These are phyloP conservation scores for Mormyrus hasselquistii DNA, from an alignment of 2,797 vertebrate species.

Conservation along the genomic window DNA sequence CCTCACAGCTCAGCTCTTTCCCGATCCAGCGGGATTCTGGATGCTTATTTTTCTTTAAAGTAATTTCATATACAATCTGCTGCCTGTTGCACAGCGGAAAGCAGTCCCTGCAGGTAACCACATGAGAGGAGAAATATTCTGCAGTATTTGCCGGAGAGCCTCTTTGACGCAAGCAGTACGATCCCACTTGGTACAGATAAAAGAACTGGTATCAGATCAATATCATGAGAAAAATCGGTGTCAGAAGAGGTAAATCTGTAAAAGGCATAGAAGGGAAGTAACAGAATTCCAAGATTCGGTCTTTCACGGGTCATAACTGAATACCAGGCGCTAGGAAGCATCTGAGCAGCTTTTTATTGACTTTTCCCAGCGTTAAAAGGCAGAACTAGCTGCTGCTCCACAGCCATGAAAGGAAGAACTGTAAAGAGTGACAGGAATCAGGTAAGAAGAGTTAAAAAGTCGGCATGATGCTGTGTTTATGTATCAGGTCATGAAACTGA, in stretches of 20 bases:
- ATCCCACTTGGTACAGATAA: background rate
- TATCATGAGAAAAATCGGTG: background rate
- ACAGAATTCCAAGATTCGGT: background rate
- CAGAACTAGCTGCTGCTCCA: constrained; percentile 21
- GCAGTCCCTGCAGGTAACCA: background rate
- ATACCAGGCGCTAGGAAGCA: background rate
- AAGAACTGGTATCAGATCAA: background rate
- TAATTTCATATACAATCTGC: background rate
- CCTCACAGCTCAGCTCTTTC: background rate
- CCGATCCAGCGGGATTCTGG: background rate
- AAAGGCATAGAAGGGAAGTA: background rate
- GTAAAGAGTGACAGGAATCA: constrained; percentile 15
- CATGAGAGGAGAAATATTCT: background rate
- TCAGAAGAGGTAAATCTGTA: background rate
- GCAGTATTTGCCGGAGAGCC: background rate
- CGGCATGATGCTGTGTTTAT: constrained; percentile 22
- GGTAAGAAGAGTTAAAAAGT: constrained; percentile 24
- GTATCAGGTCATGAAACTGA: constrained; percentile 25
- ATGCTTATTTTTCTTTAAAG: background rate
- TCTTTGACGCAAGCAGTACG: background rate
- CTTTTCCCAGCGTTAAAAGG: constrained; percentile 4
- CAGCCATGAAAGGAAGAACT: constrained; percentile 18
- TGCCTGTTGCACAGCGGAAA: background rate
- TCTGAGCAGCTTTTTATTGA: background rate
- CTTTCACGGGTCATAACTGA: constrained; percentile 1